Percentiles rank a stretch among this genome's conserved stretches.
These are phyloP conservation scores for Melanophora roralis DNA, from an alignment of 2,888 invertebrate species.

Conservation along the genomic window DNA sequence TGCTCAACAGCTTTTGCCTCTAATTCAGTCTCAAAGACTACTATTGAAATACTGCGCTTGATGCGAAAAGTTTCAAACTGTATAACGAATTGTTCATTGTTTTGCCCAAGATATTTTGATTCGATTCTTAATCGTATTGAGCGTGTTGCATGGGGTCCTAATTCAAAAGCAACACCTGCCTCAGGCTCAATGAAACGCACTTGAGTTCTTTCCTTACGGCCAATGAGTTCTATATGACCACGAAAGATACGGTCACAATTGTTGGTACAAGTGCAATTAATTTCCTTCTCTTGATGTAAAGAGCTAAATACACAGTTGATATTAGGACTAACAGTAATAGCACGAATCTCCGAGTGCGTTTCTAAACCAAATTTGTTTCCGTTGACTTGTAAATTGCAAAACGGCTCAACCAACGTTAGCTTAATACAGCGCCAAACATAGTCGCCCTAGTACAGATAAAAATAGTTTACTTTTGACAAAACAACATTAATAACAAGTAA, in stretches of 20 bases:
- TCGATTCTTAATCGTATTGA: slow-evolving; percentile 64
- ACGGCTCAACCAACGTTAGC: slow-evolving; percentile 64
- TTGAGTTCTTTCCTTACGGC: slow-evolving; percentile 61
- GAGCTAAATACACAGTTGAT: slow-evolving; percentile 75
- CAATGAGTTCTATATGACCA: slow-evolving; percentile 59
- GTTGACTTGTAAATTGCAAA: slow-evolving; percentile 2
- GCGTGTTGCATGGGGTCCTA: not conserved
- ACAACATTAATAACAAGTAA: no score
- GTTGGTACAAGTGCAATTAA: slow-evolving; percentile 66
- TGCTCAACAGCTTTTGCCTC: slow-evolving; percentile 57
- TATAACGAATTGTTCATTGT: slow-evolving; percentile 66
- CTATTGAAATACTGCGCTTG: slow-evolving; percentile 66
- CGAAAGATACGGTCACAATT: slow-evolving; percentile 63
- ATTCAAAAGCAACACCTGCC: slow-evolving; percentile 1
- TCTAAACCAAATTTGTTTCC: not conserved
- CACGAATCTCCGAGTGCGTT: slow-evolving; percentile 27
- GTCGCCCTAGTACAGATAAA: slow-evolving; percentile 72
- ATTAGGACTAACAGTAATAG: slow-evolving; percentile 77
- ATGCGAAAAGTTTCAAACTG: slow-evolving; percentile 68
- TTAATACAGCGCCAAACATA: slow-evolving; percentile 71
- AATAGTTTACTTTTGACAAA: not conserved
- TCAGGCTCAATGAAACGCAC: slow-evolving; percentile 66
- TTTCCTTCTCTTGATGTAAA: slow-evolving; percentile 73
- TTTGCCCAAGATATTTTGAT: slow-evolving; percentile 68
- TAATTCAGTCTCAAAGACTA: slow-evolving; percentile 68